Evolutionary conservation across 2,113 vertebrate species (phyloP).

Genomic region (Gambusia holbrooki): DNA sequence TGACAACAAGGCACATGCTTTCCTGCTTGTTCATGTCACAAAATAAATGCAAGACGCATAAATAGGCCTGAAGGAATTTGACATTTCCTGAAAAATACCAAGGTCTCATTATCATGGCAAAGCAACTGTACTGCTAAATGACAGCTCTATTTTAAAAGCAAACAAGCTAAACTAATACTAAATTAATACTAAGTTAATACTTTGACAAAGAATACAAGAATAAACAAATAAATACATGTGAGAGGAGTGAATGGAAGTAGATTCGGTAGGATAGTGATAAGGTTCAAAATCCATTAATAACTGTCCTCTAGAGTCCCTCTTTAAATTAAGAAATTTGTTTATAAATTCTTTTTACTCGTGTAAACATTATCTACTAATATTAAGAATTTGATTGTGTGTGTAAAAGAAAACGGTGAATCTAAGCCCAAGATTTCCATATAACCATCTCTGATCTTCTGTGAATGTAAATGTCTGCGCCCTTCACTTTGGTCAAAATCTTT

Average conservation of each 20-base stretch:
- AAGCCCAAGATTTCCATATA: neutral
- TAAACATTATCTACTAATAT: neutral
- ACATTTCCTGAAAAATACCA: neutral
- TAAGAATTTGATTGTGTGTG: neutral
- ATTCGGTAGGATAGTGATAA: too few species aligned
- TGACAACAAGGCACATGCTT: neutral
- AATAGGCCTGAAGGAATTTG: neutral
- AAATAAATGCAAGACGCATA: neutral
- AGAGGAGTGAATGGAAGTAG: too few species aligned
- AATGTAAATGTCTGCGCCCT: neutral
- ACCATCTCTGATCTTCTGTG: neutral
- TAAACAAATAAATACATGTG: too few species aligned
- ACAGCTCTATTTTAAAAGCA: neutral
- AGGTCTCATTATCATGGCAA: neutral
- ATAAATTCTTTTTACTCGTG: neutral
- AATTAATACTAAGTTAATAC: too few species aligned
- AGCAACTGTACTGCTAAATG: neutral
- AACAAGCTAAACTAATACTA: too few species aligned
- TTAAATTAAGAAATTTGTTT: neutral
- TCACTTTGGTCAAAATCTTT: constrained; percentile 18
- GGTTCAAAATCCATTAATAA: too few species aligned
- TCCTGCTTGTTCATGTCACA: neutral
- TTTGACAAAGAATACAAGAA: too few species aligned
- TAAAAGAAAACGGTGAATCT: constrained; percentile 3
- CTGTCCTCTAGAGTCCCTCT: neutral